Base-by-base conservation (phyloP, 2,113 vertebrate genomes). In the Myiozetetes cayanensis region DNA sequence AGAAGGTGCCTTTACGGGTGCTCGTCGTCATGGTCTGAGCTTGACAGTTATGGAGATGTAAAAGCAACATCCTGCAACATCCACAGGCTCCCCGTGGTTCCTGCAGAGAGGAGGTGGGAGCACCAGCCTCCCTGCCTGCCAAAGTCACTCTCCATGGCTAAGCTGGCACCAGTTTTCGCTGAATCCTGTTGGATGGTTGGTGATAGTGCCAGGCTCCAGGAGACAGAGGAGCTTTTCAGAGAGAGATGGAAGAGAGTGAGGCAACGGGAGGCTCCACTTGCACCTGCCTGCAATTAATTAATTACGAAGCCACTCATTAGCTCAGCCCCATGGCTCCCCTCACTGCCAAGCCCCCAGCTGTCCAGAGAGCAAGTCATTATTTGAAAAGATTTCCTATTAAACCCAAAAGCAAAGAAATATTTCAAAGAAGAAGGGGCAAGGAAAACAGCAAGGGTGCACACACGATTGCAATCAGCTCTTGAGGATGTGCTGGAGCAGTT, bases 231-330 rank as follows among this genome's bases (percentile, higher is more conserved):
- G 4, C 65, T 91, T 85, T 91, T 96, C 43, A 93, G 82, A 81
- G 61, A 75, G 58, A 65, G 31, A 65, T 41, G 53, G 80, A 83
- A 78, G 65, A 52, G 49, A 80, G 50, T 33, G 79, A 82, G 68
- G 72, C 14, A 7, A 85, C 1, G 1, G 91, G 74, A 86, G 58
- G 50, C 56, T 82, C 63, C 66, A 75, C 91, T 91, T 97, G 94
- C 96, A 96, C 94, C 96, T 93, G 87, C 71, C 59, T 62, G 71
- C 94, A 95, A 95, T 97, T 97, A 96, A 96, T 97, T 96, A 95
- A 97, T 97, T 96, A 96, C 7, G 4, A 88, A 76, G 88, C 67
- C 62, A 89, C 87, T 96, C 94, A 96, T 94, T 97, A 96, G 70
- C 65, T 94, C 78, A 96, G 84, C 87, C 92, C 84, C 61, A 75